Base-by-base conservation (phyloP, 2,797 vertebrate species). In the Brachymystax lenok region DNA sequence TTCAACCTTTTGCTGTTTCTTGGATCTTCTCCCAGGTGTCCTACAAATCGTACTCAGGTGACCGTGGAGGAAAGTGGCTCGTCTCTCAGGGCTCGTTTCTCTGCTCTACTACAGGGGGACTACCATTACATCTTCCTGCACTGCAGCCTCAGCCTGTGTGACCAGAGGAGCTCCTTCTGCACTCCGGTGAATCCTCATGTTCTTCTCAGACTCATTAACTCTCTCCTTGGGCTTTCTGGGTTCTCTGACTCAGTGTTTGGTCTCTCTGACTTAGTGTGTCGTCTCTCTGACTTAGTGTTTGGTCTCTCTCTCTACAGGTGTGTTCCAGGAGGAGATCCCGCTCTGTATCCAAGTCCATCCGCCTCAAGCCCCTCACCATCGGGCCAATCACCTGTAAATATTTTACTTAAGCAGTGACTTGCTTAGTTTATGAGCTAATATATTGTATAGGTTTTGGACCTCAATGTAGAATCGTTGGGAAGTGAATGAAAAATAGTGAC, bases 71-170 rank as follows among this genome's bases (percentile, higher is more conserved):
- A 93, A 79, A 96, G 92, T 0, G 94, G 94, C 0, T 72, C 71
- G 0, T 94, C 94, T 19, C 80, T 83, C 0, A 79, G 74, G 66
- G 92, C 91, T 68, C 90, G 85, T 4, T 95, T 96, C 85, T 87
- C 90, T 2, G 83, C 93, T 8, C 86, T 94, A 80, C 81, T 95
- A 75, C 71, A 89, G 59, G 85, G 88, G 2, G 70, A 92, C 75
- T 86, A 93, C 59, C 71, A 80, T 67, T 74, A 87, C 0, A 77
- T 93, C 14, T 95, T 87, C 80, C 87, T 96, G 64, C 94, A 95
- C 54, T 95, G 94, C 71, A 86, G 87, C 78, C 82, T 94, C 59
- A 86, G 80, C 17, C 84, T 96, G 75, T 95, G 94, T 72, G 87
- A 94, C 21, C 54, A 0, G 33, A 74, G 27, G 14, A 73, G 2